Conservation (phyloP, 2,113 vertebrate genomes). For the Peromyscus leucopus region DNA sequence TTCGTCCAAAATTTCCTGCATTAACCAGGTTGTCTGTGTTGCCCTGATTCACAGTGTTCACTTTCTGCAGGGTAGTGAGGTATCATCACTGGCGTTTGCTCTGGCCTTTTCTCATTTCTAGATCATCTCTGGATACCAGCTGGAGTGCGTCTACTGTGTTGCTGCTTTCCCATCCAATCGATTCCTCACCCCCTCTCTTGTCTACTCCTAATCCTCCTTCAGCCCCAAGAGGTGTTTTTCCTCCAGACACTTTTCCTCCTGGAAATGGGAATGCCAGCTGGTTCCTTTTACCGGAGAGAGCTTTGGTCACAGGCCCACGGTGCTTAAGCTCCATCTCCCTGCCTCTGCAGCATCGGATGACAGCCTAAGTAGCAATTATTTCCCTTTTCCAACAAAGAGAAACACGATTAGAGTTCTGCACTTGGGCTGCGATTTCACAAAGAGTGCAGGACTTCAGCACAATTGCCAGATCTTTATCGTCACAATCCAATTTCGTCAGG, state of each 20-base stretch:
- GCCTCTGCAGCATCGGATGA: not conserved
- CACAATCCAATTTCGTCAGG: slow-evolving; percentile 70
- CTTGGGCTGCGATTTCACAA: slow-evolving; percentile 65
- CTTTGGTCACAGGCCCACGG: not conserved
- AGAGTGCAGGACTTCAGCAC: slow-evolving; percentile 58
- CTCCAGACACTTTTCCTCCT: not conserved
- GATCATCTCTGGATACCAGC: not conserved
- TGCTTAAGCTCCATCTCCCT: not conserved
- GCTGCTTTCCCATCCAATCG: not conserved
- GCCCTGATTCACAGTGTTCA: not conserved
- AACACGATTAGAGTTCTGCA: slow-evolving; percentile 54
- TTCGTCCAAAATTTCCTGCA: not conserved
- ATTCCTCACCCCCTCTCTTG: not conserved
- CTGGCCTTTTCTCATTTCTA: not conserved
- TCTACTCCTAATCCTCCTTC: not conserved
- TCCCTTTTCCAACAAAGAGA: slow-evolving; percentile 53
- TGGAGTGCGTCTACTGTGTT: not conserved
- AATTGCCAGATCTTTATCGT: slow-evolving; percentile 71
- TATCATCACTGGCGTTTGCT: not conserved
- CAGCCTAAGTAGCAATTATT: not conserved
- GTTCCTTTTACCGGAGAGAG: not conserved
- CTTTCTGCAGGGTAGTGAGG: not conserved
- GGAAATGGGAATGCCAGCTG: not conserved
- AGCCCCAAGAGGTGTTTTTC: not conserved
- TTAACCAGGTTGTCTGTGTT: not conserved